Evolutionary conservation across 2,888 invertebrate species (phyloP), one percentile per base, ranked within the genome.

Genomic region (Amblyjoppa fuscipennis): DNA sequence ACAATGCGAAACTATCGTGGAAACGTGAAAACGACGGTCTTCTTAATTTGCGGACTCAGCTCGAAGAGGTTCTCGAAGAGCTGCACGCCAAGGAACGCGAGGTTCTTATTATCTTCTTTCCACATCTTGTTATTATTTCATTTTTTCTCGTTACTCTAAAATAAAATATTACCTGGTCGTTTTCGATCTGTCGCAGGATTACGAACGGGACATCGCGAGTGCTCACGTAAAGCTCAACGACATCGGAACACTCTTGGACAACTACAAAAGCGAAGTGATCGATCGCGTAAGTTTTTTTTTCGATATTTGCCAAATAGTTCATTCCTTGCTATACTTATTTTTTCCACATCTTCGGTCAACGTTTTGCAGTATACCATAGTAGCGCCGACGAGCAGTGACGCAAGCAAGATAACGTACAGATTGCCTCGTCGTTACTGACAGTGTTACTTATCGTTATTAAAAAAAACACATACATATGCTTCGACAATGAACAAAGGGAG

Each of bases 21-120:
- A 91, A 91, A 83, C 90, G 89, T 68, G 91, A 92, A 66, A 89
- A 89, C 51, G 88, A 90, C 68, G 87, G 83, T 56, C 87, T 93
- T 73, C 71, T 49, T 13, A 87, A 89, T 51, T 87, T 92, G 64
- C 92, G 91, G 83, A 70, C 74, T 20, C 91, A 91, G 79, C 81
- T 92, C 64, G 88, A 90, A 16, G 90, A 88, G 81, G 83, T 91
- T 80, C 53, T 92, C 70, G 85, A 90, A 59, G 87, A 91, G 68
- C 88, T 92, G 34, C 81, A 87, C 81, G 66, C 84, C 28, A 87
- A 89, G 66, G 90, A 90, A 81, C 84, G 89, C 77, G 81, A 88
- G 87, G 89, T 91, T 81, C 9, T 59, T 25, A 25, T 45, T 11
- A 3, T 11, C 3, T 25, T 4, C 5, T 59, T 59, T 20, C 11